Base-by-base conservation (phyloP, 2,888 invertebrate species). In the Bombylius major region DNA sequence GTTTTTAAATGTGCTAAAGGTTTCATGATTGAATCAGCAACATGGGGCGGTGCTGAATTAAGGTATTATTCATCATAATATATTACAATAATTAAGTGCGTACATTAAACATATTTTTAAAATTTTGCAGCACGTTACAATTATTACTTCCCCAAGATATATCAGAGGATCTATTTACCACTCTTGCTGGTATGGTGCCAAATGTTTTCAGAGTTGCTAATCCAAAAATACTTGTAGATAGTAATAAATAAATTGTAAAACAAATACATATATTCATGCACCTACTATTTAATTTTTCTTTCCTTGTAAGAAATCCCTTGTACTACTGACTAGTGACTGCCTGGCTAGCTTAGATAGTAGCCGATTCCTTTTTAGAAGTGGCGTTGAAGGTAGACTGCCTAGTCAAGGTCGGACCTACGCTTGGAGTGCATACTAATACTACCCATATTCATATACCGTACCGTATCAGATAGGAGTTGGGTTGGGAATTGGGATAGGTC, bases 1-100 rank as follows among this genome's bases (percentile, higher is more conserved):
- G 89, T 99, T 58, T 93, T 97, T 69, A 99, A 99, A 76, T 99
- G 99, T 76, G 91, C 96, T 54, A 99, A 99, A 77, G 99, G 99
- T 5, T 99, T 98, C 75, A 91, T 99, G 90, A 94, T 99, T 74
- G 99, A 99, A 79, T 92, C 94, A 80, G 88, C 90, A 9, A 89
- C 93, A 1, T 89, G 93, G 85, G 92, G 92, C 59, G 92, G 92
- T 42, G 87, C 89, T 0, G 90, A 89, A 74, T 77, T 92, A 61
- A 89, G 89, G 76, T 96, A 88, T 70, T 78, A 95, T 36, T 6
- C 45, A 34, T 11, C n/a, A 23, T 44, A n/a, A 23, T 23, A 3
- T 23, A 23, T 36, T 36, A 5, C 7, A 32, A 5, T 51, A 9
- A 23, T 23, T 23, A 23, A 2, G 23, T 23, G 23, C 23, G 23